Evolutionary conservation across 2,888 invertebrate species (phyloP), one percentile per base, ranked within the genome.

Genomic region (Rhimphoctona megacephalus): DNA sequence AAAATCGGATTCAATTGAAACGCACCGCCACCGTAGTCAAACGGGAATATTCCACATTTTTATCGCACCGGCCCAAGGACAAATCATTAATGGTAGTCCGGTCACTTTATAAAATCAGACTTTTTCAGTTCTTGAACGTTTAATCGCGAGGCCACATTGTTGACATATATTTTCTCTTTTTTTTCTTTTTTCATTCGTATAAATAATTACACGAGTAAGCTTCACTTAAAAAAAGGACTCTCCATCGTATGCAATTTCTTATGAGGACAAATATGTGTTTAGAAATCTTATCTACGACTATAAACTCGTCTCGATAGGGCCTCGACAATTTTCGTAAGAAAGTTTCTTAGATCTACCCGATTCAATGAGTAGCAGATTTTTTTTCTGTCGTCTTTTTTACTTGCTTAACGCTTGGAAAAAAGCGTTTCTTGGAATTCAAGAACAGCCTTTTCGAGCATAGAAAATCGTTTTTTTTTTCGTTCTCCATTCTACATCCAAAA

Each of bases 41-140:
- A 30, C 17, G 43, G 22, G 54, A 74, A 57, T 83, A 86, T 86
- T 83, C 83, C 80, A 80, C 67, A 69, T 78, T 79, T 30, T 66
- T 72, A 36, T 80, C 74, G 57, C 25, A 81, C 80, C 86, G 86
- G 80, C 81, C 80, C 64, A 25, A 76, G 43, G 25, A 30, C 77
- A 33, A 69, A 80, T 77, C 61, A 69, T 77, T 57, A 81, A 73
- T 72, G 54, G 67, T 83, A 81, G 73, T 73, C 81, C 86, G 86
- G 72, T 83, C 73, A 78, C 46, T 77, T 83, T 83, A 83, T 86
- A 86, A 86, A 86, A 86, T 86, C 86, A 86, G 83, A 83, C 83
- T 86, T 83, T 86, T 70, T 66, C 22, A 57, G 30, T 81, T 80
- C 70, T 76, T 80, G 72, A 76, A 80, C 80, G 64, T 77, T 49